A percentile compares a stretch with the other conserved stretches of the same genome.
Conservation (phyloP, 2,113 vertebrate species). For the Silurus meridionalis region DNA sequence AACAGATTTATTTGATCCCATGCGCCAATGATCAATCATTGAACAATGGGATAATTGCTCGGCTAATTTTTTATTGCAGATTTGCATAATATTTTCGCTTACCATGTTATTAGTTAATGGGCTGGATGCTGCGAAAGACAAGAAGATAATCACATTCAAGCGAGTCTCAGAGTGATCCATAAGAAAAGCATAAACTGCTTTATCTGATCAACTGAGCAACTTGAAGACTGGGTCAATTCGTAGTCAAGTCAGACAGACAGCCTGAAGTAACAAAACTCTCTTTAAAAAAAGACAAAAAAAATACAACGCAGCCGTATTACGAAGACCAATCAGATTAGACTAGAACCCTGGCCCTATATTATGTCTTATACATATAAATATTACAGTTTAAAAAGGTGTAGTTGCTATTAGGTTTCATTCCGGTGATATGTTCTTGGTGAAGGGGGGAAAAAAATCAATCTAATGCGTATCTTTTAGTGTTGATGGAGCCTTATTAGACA, state of each 20-base stretch:
- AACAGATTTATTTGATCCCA: conserved; percentile 6
- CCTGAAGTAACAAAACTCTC: no score
- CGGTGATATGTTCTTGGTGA: neutral
- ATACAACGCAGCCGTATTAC: neutral
- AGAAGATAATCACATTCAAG: neutral
- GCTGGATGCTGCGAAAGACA: neutral
- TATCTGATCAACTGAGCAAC: neutral
- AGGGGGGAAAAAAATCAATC: neutral
- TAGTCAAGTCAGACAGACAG: neutral
- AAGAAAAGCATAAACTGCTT: neutral
- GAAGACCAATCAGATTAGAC: neutral
- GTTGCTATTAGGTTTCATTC: neutral
- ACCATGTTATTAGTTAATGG: neutral
- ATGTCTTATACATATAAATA: neutral
- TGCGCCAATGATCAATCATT: no score
- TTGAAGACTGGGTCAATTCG: neutral
- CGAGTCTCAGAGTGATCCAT: neutral
- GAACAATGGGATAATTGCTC: conserved; percentile 23
- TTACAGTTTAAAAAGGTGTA: neutral
- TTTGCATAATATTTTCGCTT: neutral
- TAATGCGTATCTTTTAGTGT: neutral
- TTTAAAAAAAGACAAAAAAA: neutral
- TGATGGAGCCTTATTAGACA: neutral
- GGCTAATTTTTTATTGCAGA: neutral
- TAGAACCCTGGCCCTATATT: neutral